phyloP scores from a whole-genome alignment of 1,140 invertebrate genomes.

The Carcinoscorpius rotundicauda region DNA sequence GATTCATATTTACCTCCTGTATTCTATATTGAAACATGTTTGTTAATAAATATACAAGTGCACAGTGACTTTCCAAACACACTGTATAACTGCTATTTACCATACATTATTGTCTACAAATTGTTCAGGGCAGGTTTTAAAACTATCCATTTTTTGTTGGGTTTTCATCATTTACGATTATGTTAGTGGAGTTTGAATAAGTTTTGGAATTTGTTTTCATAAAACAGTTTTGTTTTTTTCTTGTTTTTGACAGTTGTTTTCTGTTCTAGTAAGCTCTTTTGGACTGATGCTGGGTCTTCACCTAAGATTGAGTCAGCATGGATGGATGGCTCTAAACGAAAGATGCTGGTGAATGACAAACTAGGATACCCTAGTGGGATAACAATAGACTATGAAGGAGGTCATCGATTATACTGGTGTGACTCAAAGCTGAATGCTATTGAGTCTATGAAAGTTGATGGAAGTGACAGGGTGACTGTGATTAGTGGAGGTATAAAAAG shows the following conservation, averaged over 20 bases:
- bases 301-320: conserved; percentile 68
- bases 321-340: conserved; percentile 87
- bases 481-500: conserved; percentile 8
- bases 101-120: too few species aligned
- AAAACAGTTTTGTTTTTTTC: too few species aligned
- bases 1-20: too few species aligned
- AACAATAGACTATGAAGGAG: conserved; percentile 77
- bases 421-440: conserved; percentile 89
- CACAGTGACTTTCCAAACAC: too few species aligned
- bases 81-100: too few species aligned
- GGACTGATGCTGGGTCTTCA: conserved; percentile 62
- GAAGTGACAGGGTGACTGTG: conserved; percentile 49
- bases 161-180: too few species aligned
- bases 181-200: too few species aligned
- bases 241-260: not conserved
- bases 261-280: conserved; percentile 63
- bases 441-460: conserved; percentile 75
- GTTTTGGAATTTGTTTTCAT: too few species aligned
- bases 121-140: too few species aligned
- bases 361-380: conserved; percentile 76
- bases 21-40: too few species aligned
- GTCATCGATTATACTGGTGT: conserved; percentile 85
- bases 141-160: too few species aligned
- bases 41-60: too few species aligned
- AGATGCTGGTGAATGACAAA: conserved; percentile 56